Evolutionary conservation across 1,140 invertebrate genomes (phyloP).

Genomic region (Littorina saxatilis): DNA sequence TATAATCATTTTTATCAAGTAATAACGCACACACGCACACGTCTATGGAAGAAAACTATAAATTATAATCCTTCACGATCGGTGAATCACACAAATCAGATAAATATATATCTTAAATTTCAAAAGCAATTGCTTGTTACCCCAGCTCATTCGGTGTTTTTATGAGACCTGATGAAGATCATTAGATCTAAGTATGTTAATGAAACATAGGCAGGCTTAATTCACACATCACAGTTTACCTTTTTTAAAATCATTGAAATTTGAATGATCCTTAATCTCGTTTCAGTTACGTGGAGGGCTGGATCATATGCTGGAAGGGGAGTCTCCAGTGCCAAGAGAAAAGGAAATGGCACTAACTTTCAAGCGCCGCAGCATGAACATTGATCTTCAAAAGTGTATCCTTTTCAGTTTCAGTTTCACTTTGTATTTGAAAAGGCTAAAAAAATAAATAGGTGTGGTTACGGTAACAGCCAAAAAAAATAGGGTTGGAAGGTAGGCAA

Average conservation of each 20-base stretch:
- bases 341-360: slow-evolving; percentile 58
- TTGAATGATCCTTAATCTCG: neutral
- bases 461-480: no score
- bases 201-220: neutral
- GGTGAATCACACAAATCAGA: no score
- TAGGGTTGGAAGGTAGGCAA: no score
- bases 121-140: no score
- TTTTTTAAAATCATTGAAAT: neutral
- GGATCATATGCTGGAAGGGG: slow-evolving; percentile 55
- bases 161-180: neutral
- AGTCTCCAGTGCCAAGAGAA: slow-evolving; percentile 54
- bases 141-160: no score
- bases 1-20: no score
- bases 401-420: slow-evolving; percentile 35
- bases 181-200: neutral
- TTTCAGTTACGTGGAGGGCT: slow-evolving; percentile 18
- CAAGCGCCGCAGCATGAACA: slow-evolving; percentile 52
- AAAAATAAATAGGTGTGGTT: no score
- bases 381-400: slow-evolving; percentile 67
- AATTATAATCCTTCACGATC: no score
- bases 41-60: no score
- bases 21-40: no score
- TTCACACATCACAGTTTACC: neutral
- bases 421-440: no score
- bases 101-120: neutral